Percentiles rank a stretch among this genome's conserved stretches.
phyloP scores from a whole-genome alignment of 2,113 vertebrate species.

The Trachemys scripta region DNA sequence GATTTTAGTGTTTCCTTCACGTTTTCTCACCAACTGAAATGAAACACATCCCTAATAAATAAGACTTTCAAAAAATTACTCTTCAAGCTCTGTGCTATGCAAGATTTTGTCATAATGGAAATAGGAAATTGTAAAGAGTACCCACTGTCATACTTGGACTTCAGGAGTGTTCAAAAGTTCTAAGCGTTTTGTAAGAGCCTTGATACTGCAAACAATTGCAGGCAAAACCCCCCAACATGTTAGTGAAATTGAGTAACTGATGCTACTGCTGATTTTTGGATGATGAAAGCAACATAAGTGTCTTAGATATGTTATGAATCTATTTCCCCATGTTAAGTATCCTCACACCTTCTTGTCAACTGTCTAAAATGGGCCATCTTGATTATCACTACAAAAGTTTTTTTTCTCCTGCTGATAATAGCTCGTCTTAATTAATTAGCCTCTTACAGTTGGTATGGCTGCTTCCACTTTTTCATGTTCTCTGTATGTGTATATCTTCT shows the following conservation, averaged over 20 bases:
- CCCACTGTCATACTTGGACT: neutral
- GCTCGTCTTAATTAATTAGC: no score
- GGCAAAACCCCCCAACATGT: accelerated
- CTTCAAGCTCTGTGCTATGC: neutral
- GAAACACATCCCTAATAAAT: slow-evolving; percentile 47
- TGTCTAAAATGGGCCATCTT: no score
- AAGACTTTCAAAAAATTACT: neutral
- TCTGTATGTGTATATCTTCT: no score
- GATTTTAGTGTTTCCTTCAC: slow-evolving; percentile 42
- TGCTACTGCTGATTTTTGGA: neutral
- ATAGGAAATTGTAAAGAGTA: neutral
- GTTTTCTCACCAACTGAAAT: slow-evolving; percentile 56
- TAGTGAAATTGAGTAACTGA: slow-evolving; percentile 22
- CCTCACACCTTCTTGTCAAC: no score
- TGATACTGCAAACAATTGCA: neutral
- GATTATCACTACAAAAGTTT: no score
- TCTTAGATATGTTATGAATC: neutral
- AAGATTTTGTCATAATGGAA: slow-evolving; percentile 15
- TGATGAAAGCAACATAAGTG: neutral
- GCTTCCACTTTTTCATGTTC: no score
- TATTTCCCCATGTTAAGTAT: no score
- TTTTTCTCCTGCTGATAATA: no score
- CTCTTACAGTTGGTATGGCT: no score
- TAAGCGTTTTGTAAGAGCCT: neutral
- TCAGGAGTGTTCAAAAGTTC: slow-evolving; percentile 3